Evolutionary conservation across 1,140 invertebrate genomes (phyloP).

Genomic region (Meloidogyne floridensis): DNA sequence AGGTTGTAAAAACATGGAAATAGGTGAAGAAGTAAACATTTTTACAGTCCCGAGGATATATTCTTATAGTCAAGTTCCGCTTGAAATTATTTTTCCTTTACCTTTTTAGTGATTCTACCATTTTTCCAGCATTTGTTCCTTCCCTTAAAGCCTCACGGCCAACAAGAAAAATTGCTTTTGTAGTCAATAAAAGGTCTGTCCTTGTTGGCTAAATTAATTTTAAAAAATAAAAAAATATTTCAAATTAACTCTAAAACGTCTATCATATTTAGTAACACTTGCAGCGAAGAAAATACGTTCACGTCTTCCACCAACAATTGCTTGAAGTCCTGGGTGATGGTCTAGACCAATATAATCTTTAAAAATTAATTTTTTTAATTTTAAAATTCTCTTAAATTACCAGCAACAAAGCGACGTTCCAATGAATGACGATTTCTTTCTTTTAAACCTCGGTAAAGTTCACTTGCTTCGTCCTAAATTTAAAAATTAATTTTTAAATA

Average conservation of each 20-base stretch:
- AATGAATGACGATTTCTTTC: slow-evolving; percentile 74
- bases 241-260: slow-evolving; percentile 73
- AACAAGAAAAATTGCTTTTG: slow-evolving; percentile 72
- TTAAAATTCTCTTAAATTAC: slow-evolving; percentile 60
- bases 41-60: no score
- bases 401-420: slow-evolving; percentile 77
- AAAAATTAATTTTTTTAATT: slow-evolving; percentile 52
- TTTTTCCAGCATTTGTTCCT: slow-evolving; percentile 72
- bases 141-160: slow-evolving; percentile 72
- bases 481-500: background rate
- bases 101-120: slow-evolving; percentile 74
- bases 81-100: slow-evolving; percentile 38
- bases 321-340: slow-evolving; percentile 70
- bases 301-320: slow-evolving; percentile 66
- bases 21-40: no score
- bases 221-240: background rate
- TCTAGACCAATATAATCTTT: slow-evolving; percentile 70
- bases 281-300: slow-evolving; percentile 77
- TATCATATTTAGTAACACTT: slow-evolving; percentile 76
- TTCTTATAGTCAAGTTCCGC: no score
- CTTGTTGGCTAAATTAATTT: slow-evolving; percentile 21
- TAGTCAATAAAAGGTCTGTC: slow-evolving; percentile 74
- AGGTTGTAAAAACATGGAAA: no score
- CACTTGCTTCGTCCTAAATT: slow-evolving; percentile 67
- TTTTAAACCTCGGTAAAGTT: slow-evolving; percentile 75